phyloP scores from a whole-genome alignment of 2,113 vertebrate species.

The Bolborhynchus lineola region DNA sequence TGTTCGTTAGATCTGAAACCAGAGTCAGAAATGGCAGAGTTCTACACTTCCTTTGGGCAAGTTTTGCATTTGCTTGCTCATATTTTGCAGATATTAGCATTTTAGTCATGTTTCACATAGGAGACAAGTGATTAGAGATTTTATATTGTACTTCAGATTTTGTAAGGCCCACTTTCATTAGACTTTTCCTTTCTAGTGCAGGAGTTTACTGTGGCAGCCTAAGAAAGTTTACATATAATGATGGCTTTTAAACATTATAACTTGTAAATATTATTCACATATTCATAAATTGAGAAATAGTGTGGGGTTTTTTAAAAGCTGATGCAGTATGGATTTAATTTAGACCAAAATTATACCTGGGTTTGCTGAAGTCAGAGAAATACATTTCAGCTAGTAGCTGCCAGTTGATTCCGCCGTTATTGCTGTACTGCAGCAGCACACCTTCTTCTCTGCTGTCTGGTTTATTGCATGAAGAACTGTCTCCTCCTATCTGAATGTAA shows the following conservation, averaged over 20 bases:
- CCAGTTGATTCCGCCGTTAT: constrained; percentile 95
- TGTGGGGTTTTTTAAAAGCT: not conserved
- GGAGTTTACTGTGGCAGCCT: not conserved
- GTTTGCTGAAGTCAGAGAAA: constrained; percentile 96
- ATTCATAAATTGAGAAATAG: not conserved
- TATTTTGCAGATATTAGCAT: not conserved
- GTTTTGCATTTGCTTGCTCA: not conserved
- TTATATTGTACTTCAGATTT: not conserved
- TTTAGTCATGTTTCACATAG: not conserved
- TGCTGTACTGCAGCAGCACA: constrained; percentile 93
- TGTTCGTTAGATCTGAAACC: not conserved
- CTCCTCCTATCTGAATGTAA: constrained; percentile 95
- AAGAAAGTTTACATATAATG: not conserved
- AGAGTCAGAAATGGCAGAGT: not conserved
- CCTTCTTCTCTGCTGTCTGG: constrained; percentile 96
- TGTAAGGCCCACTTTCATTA: not conserved
- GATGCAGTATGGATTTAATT: not conserved
- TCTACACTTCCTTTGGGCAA: not conserved
- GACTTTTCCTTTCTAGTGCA: not conserved
- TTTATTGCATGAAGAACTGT: constrained; percentile 87
- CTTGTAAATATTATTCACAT: not conserved
- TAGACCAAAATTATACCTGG: constrained; percentile 75
- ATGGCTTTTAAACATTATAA: not conserved
- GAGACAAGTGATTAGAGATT: not conserved
- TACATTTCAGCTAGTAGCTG: constrained; percentile 97